Evolutionary conservation across 1,140 invertebrate genomes (phyloP), one percentile per base, ranked within the genome.

Genomic region (Zaprionus nigranus): DNA sequence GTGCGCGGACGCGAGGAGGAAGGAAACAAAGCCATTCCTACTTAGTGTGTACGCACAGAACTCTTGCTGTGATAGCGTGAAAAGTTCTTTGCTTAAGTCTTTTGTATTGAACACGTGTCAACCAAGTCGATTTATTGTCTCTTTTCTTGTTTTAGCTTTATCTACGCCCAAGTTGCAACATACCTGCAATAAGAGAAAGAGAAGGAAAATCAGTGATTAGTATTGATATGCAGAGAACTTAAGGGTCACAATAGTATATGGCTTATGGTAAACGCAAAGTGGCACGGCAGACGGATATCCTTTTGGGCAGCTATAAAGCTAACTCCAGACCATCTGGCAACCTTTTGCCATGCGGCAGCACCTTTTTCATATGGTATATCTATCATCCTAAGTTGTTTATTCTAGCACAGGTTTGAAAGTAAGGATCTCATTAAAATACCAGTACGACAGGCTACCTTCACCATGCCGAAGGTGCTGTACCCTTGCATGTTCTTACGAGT

Each of bases 1-100:
- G 95, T 95, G 75, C 96, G 94, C 22, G 95, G 95, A 60, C 94
- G 93, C 73, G 90, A 90, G 5, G 88, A 88, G 28, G 93, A 93
- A 20, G 94, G 94, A 75, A 70, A 94, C 71, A 71, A 91, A 70
- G 64, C 91, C 92, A 92, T 88, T 15, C 15, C 62, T 20, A 34
- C 17, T 22, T 22, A 24, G 20, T 63, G 28, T 36, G 61, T 58
- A 40, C 30, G 30, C 36, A 59, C 40, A 49, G 13, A 30, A 36
- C 34, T 46, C 46, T 26, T 46, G 6, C 56, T 4, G 28, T 61
- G 53, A 40, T 28, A 13, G 43, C 26, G 40, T 57, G 30, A n/a
- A 61, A 77, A 81, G 91, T 91, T 91, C 64, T 78, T 85, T 86
- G 78, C 86, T 80, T 86, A 92, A 90, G 86, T 92, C 84, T 92